phyloP scores from a whole-genome alignment of 1,140 invertebrate species.

The Drosophila bipectinata region DNA sequence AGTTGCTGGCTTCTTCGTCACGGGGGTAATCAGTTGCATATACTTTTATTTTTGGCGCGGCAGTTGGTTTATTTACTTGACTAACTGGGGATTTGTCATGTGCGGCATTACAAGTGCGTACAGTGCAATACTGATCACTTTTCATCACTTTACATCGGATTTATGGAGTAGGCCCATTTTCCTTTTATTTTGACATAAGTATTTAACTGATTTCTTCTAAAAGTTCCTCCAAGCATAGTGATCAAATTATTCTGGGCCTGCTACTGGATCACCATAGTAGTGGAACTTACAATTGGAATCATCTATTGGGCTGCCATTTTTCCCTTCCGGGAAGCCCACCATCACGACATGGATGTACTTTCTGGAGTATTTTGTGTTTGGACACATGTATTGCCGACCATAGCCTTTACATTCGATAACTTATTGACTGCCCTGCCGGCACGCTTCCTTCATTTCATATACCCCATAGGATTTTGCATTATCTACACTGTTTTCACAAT shows the following conservation, averaged over 20 bases:
- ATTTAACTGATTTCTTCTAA: not conserved
- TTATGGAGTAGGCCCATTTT: conserved; percentile 22
- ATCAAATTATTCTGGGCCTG: conserved; percentile 47
- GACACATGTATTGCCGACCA: conserved; percentile 88
- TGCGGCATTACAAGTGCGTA: conserved; percentile 24
- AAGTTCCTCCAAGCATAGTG: not conserved
- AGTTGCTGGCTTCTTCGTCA: conserved; percentile 36
- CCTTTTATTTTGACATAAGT: too few relatives aligned
- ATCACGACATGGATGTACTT: not conserved
- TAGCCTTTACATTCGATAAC: conserved; percentile 89
- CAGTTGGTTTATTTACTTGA: conserved; percentile 49
- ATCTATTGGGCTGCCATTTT: conserved; percentile 39
- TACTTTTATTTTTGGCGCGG: conserved; percentile 13
- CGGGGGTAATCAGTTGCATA: conserved; percentile 2
- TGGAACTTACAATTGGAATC: conserved; percentile 6
- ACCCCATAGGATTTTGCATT: conserved; percentile 86
- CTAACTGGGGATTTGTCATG: conserved; percentile 55
- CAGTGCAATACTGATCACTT: conserved; percentile 32
- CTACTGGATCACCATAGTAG: conserved; percentile 42
- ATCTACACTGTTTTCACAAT: conserved; percentile 88
- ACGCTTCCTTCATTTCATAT: conserved; percentile 88
- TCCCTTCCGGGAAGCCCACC: not conserved
- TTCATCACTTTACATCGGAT: conserved; percentile 19
- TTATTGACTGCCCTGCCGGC: conserved; percentile 88
- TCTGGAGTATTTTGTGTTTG: conserved; percentile 85